Conservation (phyloP, 2,113 vertebrate genomes). For the Probosciger aterrimus region DNA sequence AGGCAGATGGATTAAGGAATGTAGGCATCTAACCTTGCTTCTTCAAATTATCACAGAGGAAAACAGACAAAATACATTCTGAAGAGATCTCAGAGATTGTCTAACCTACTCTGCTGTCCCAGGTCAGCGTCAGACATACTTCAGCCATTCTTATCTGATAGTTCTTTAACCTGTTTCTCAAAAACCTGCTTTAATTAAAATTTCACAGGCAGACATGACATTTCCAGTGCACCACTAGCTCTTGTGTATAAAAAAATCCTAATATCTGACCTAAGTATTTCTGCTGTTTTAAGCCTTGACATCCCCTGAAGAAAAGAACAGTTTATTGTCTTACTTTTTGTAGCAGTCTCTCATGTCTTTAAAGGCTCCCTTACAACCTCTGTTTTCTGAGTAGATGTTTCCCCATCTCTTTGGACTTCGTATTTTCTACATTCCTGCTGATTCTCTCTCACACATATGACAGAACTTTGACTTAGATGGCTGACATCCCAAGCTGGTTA, state of each 20-base stretch:
- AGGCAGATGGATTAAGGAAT: neutral
- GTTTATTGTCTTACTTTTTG: neutral
- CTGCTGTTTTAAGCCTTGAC: neutral
- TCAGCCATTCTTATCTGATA: neutral
- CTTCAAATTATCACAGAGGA: neutral
- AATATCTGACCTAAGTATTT: neutral
- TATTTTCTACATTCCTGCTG: neutral
- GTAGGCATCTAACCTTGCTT: neutral
- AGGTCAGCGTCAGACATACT: neutral
- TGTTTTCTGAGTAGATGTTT: neutral
- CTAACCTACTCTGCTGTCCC: neutral
- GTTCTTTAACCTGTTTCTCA: neutral
- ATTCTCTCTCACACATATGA: neutral
- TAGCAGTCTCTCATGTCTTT: neutral
- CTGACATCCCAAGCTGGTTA: neutral
- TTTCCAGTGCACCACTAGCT: neutral
- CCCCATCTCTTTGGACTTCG: neutral
- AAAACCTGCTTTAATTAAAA: neutral
- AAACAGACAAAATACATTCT: neutral
- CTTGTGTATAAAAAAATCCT: neutral
- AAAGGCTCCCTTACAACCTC: neutral
- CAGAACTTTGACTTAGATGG: neutral
- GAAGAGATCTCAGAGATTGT: neutral
- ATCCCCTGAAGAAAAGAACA: neutral
- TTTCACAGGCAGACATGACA: neutral